phyloP scores from a whole-genome alignment of 1,140 invertebrate genomes.

The Aphaenogaster floridana region DNA sequence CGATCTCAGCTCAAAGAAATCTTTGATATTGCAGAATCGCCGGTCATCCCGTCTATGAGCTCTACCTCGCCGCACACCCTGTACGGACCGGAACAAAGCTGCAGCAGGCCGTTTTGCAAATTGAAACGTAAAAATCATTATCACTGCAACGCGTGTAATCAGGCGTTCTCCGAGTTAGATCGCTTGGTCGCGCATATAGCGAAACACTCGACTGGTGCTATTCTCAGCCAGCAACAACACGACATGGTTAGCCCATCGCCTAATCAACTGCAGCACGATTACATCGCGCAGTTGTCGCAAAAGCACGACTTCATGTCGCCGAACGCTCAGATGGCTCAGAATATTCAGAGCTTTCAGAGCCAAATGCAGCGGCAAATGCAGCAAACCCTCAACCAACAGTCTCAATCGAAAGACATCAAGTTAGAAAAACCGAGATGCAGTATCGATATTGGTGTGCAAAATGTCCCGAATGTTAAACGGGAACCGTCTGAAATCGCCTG shows the following conservation, averaged over 20 bases:
- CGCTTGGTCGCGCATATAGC: conserved; percentile 90
- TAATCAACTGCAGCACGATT: conserved; percentile 82
- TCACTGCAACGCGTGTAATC: conserved; percentile 95
- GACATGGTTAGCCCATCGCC: conserved; percentile 77
- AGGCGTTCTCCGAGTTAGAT: conserved; percentile 91
- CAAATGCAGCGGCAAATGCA: conserved; percentile 86
- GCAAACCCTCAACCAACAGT: conserved; percentile 80
- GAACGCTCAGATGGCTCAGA: conserved; percentile 83
- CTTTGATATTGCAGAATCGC: conserved; percentile 71
- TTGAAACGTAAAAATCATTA: conserved; percentile 94
- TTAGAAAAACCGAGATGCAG: conserved; percentile 79
- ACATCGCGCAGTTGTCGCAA: conserved; percentile 83
- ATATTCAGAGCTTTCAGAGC: conserved; percentile 84
- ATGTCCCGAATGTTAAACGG: conserved; percentile 83
- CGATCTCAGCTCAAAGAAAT: not conserved
- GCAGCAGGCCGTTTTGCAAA: conserved; percentile 94
- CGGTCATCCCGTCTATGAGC: conserved; percentile 83
- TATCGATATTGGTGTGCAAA: conserved; percentile 69
- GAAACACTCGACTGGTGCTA: conserved; percentile 90
- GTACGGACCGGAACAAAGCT: conserved; percentile 90
- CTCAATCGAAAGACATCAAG: conserved; percentile 81
- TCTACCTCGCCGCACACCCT: conserved; percentile 85
- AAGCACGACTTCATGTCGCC: conserved; percentile 85
- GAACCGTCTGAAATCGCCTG: conserved; percentile 61
- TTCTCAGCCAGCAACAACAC: conserved; percentile 84